Evolutionary conservation across 2,888 invertebrate genomes (phyloP).

Genomic region (Caenorhabditis afra): DNA sequence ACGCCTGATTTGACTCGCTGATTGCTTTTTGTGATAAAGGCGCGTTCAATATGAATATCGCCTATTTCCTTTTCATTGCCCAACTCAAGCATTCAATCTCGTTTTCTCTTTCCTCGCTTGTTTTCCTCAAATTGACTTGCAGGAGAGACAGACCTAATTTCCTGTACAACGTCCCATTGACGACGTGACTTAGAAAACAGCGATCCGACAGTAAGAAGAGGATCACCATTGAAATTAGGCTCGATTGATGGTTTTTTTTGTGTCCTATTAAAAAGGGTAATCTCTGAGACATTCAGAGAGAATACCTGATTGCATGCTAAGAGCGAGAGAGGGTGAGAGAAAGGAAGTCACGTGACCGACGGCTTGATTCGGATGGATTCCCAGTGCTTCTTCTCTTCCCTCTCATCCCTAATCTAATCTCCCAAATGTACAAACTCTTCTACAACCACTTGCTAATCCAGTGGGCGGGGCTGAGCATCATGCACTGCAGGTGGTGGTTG

Average conservation of each 20-base stretch:
- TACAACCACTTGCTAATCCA: constrained; percentile 35
- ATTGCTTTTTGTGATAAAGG: too few relatives aligned
- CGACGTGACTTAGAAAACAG: too few relatives aligned
- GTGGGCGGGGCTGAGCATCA: constrained; percentile 20
- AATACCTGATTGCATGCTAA: constrained; percentile 16
- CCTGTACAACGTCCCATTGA: background rate
- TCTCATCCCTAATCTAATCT: constrained; percentile 42
- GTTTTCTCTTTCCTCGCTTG: background rate
- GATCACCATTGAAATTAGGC: too few relatives aligned
- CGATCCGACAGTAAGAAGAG: too few relatives aligned
- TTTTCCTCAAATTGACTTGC: background rate
- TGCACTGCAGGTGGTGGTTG: constrained; percentile 47
- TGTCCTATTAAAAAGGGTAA: background rate
- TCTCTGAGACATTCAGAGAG: constrained; percentile 5
- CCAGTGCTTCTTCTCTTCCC: constrained; percentile 17
- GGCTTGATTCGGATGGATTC: constrained; percentile 5
- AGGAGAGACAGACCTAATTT: background rate
- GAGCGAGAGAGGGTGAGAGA: too few relatives aligned
- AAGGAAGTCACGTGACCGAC: too few relatives aligned
- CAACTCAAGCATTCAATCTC: too few relatives aligned
- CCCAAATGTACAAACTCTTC: constrained; percentile 38
- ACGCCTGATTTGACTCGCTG: too few relatives aligned
- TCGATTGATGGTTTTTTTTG: too few relatives aligned
- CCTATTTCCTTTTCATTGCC: too few relatives aligned
- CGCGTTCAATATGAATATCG: too few relatives aligned